Conservation (phyloP, 2,888 invertebrate species). For the Agrotis exclamationis region DNA sequence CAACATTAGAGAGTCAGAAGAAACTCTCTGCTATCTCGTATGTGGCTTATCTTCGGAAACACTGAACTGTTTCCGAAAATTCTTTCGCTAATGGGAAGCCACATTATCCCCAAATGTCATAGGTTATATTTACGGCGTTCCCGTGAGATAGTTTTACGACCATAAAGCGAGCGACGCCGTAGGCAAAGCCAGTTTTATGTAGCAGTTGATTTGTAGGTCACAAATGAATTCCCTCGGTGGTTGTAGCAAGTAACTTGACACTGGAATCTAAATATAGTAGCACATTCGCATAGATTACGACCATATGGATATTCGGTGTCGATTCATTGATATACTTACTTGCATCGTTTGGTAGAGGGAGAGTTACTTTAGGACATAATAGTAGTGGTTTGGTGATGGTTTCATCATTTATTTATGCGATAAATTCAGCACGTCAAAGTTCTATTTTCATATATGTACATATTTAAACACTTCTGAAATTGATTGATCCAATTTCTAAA, state of each 20-base stretch:
- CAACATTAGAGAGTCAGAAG: too few relatives aligned
- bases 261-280: constrained; percentile 69
- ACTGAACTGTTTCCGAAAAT: background rate
- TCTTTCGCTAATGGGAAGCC: background rate
- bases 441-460: too few relatives aligned
- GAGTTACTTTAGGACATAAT: background rate
- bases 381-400: background rate
- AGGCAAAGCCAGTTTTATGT: constrained; percentile 46
- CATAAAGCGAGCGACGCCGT: background rate
- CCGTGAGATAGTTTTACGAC: constrained; percentile 6
- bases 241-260: constrained; percentile 69
- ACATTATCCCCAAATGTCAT: background rate
- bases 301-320: constrained; percentile 62
- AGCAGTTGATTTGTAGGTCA: constrained; percentile 65
- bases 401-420: background rate
- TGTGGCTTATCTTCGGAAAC: background rate
- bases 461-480: background rate
- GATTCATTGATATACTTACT: constrained; percentile 30
- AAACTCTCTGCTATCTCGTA: constrained; percentile 59
- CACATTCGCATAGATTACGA: constrained; percentile 66
- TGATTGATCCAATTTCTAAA: background rate
- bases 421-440: background rate
- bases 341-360: background rate
- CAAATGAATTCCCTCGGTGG: constrained; percentile 68
- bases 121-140: background rate